phyloP scores from a whole-genome alignment of 2,888 invertebrate genomes.

The Mythimna impura region DNA sequence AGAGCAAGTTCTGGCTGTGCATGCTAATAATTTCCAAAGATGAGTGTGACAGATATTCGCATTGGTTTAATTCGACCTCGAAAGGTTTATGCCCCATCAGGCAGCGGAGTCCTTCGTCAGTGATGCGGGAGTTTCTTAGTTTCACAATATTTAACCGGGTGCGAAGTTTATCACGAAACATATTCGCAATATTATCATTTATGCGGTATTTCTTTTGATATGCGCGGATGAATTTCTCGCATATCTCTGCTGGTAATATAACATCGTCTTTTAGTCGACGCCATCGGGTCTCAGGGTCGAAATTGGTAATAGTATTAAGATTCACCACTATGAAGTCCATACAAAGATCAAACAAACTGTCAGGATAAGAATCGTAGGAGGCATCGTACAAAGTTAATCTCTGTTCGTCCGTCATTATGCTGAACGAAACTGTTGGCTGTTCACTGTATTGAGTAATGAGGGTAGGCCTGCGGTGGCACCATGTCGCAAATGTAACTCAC shows the following conservation, averaged over 20 bases:
- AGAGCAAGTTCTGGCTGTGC: conserved; percentile 92
- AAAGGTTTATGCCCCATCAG: conserved; percentile 93
- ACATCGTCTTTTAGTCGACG: conserved; percentile 91
- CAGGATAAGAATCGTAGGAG: conserved; percentile 86
- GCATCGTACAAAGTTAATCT: conserved; percentile 70
- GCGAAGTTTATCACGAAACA: conserved; percentile 92
- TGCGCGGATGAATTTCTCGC: conserved; percentile 92
- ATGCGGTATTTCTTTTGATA: conserved; percentile 90
- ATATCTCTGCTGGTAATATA: conserved; percentile 93
- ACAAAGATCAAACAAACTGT: conserved; percentile 91
- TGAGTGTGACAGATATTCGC: conserved; percentile 91
- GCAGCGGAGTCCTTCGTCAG: conserved; percentile 92
- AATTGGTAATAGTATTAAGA: conserved; percentile 91
- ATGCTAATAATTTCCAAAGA: conserved; percentile 93
- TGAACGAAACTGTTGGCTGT: conserved; percentile 46
- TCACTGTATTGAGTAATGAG: conserved; percentile 69
- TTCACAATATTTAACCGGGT: conserved; percentile 93
- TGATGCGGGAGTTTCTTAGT: conserved; percentile 93
- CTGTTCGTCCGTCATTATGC: conserved; percentile 75
- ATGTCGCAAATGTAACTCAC: conserved; percentile 61
- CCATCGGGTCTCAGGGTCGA: conserved; percentile 84
- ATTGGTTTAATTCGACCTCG: conserved; percentile 94
- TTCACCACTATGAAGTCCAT: conserved; percentile 91
- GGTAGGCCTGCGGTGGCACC: conserved; percentile 62
- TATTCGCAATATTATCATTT: conserved; percentile 92